Conservation (phyloP, 2,888 invertebrate species). For the Pachycephus smyrnensis region DNA sequence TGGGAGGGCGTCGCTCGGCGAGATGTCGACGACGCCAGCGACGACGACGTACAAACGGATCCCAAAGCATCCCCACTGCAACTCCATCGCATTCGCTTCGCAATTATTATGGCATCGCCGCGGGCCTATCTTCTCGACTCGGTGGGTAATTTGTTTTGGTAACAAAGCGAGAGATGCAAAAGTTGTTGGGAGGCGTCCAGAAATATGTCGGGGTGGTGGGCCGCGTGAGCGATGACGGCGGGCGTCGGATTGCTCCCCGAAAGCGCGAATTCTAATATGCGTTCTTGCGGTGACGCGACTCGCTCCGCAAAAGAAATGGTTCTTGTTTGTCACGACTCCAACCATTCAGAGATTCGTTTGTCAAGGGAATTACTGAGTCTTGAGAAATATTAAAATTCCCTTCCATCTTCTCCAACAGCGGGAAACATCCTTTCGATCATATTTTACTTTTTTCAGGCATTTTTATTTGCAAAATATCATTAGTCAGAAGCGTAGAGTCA, state of each 20-base stretch:
- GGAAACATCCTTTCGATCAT: background rate
- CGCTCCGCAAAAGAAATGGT: conserved; percentile 49
- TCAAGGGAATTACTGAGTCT: conserved; percentile 53
- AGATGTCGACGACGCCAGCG: conserved; percentile 17
- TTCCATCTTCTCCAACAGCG: conserved; percentile 29
- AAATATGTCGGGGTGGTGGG: conserved; percentile 20
- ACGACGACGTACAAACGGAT: conserved; percentile 7
- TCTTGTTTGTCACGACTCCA: conserved; percentile 59
- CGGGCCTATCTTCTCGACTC: conserved; percentile 9
- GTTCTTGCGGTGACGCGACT: conserved; percentile 18
- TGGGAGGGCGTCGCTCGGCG: conserved; percentile 3
- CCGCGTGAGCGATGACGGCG: conserved; percentile 3
- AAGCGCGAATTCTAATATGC: background rate
- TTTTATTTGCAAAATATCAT: background rate
- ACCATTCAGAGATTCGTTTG: conserved; percentile 50
- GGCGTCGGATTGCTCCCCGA: background rate
- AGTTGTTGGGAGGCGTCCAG: conserved; percentile 33
- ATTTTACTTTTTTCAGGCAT: background rate
- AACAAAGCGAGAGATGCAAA: conserved; percentile 44
- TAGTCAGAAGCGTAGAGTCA: background rate
- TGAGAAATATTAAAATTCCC: conserved; percentile 57
- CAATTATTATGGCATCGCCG: conserved; percentile 21
- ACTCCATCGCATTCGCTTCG: conserved; percentile 13
- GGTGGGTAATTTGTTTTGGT: conserved; percentile 50
- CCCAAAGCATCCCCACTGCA: background rate